A percentile compares a stretch with the other conserved stretches of the same genome.
phyloP scores from a whole-genome alignment of 2,113 vertebrate genomes.

The Ascaphus truei region DNA sequence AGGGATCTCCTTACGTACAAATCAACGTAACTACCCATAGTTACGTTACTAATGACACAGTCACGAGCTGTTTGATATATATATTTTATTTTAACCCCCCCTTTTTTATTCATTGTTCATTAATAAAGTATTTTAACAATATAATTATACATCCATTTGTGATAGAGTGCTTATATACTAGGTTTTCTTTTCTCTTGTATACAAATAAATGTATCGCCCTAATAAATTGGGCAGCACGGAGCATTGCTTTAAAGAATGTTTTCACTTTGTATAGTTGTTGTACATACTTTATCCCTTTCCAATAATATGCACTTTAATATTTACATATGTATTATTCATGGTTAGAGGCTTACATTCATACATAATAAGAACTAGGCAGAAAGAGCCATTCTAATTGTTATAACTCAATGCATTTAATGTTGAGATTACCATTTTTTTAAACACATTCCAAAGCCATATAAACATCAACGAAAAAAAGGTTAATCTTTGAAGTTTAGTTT shows the following conservation, averaged over 20 bases:
- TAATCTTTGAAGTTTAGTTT: constrained; percentile 20
- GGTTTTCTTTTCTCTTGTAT: too few species aligned
- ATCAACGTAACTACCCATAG: too few species aligned
- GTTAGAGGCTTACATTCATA: constrained; percentile 37
- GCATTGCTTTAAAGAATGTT: neutral
- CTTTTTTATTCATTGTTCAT: too few species aligned
- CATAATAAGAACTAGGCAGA: constrained; percentile 35
- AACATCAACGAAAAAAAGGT: constrained; percentile 29
- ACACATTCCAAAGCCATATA: constrained; percentile 33
- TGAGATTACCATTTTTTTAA: constrained; percentile 38
- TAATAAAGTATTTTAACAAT: too few species aligned
- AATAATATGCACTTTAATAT: constrained; percentile 33
- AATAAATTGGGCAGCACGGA: too few species aligned
- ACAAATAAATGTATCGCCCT: too few species aligned
- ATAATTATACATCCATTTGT: too few species aligned
- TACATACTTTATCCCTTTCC: constrained; percentile 17
- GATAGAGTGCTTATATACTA: too few species aligned
- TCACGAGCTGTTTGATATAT: too few species aligned
- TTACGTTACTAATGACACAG: too few species aligned
- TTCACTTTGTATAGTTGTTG: neutral
- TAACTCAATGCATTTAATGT: constrained; percentile 38
- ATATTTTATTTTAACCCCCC: too few species aligned
- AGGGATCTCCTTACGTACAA: too few species aligned
- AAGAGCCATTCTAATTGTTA: constrained; percentile 30
- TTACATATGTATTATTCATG: constrained; percentile 34